These are phyloP conservation scores for Nomada lathburiana DNA, from an alignment of 2,888 invertebrate species.

Conservation along the genomic window DNA sequence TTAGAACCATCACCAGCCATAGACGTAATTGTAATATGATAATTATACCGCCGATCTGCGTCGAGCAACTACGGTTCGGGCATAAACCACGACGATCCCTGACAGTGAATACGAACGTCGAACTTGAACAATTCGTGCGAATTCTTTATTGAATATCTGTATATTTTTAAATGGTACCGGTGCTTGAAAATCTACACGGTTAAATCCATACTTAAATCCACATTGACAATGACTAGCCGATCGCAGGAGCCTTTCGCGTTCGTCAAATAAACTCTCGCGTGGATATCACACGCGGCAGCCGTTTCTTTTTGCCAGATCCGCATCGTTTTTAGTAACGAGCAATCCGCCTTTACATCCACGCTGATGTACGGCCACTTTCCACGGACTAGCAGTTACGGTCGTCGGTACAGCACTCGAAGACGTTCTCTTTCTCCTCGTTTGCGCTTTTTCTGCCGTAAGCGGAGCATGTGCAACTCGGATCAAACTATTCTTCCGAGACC, in stretches of 20 bases:
- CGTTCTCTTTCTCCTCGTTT: constrained; percentile 37
- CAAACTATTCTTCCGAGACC: not conserved
- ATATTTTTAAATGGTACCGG: too few relatives aligned
- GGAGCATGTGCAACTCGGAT: constrained; percentile 16
- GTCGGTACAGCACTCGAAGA: constrained; percentile 30
- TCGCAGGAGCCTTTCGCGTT: not conserved
- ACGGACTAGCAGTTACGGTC: constrained; percentile 43
- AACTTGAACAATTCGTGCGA: not conserved
- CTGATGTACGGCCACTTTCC: constrained; percentile 54
- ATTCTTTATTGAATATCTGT: too few relatives aligned
- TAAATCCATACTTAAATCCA: too few relatives aligned
- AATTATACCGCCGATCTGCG: constrained; percentile 70
- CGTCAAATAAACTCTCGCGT: constrained; percentile 3
- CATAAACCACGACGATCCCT: constrained; percentile 48
- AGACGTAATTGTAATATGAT: constrained; percentile 80
- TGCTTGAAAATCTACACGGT: too few relatives aligned
- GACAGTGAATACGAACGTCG: constrained; percentile 28
- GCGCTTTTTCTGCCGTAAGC: constrained; percentile 45
- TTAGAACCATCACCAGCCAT: constrained; percentile 72
- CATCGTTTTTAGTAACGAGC: constrained; percentile 42
- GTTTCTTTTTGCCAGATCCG: constrained; percentile 13
- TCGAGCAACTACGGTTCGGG: constrained; percentile 44
- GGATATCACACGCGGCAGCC: not conserved
- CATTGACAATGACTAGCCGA: not conserved
- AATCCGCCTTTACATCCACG: constrained; percentile 51